Evolutionary conservation across 2,888 invertebrate species (phyloP).

Genomic region (Micoletzkya japonica): DNA sequence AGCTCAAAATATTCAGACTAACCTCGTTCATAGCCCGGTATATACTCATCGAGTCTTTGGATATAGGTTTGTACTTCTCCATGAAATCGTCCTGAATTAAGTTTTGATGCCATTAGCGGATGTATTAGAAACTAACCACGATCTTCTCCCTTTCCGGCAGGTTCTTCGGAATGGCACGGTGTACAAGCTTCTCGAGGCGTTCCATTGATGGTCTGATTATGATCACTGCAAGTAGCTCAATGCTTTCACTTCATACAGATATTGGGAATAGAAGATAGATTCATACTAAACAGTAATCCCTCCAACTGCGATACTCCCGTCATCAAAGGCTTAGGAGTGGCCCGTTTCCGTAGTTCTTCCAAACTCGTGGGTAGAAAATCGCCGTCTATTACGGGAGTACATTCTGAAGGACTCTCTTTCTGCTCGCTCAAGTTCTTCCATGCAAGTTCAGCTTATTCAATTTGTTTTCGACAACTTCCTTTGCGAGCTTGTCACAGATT

Average conservation of each 20-base stretch:
- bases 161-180: too few relatives aligned
- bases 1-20: too few relatives aligned
- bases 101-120: too few relatives aligned
- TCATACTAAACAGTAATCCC: constrained; percentile 31
- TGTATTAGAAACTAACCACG: neutral
- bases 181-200: too few relatives aligned
- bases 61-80: too few relatives aligned
- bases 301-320: constrained; percentile 18
- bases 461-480: too few relatives aligned
- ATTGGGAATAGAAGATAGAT: constrained; percentile 24
- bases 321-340: constrained; percentile 1
- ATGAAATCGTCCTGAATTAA: too few relatives aligned
- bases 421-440: too few relatives aligned
- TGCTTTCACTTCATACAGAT: neutral
- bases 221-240: neutral
- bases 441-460: too few relatives aligned
- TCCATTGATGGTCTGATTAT: neutral
- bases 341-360: constrained; percentile 14
- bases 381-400: constrained; percentile 9
- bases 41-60: too few relatives aligned
- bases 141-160: neutral
- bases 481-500: too few relatives aligned
- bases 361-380: constrained; percentile 11
- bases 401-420: constrained; percentile 31
- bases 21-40: too few relatives aligned